Evolutionary conservation across 2,888 invertebrate species (phyloP).

Genomic region (Aethes cnicana): DNA sequence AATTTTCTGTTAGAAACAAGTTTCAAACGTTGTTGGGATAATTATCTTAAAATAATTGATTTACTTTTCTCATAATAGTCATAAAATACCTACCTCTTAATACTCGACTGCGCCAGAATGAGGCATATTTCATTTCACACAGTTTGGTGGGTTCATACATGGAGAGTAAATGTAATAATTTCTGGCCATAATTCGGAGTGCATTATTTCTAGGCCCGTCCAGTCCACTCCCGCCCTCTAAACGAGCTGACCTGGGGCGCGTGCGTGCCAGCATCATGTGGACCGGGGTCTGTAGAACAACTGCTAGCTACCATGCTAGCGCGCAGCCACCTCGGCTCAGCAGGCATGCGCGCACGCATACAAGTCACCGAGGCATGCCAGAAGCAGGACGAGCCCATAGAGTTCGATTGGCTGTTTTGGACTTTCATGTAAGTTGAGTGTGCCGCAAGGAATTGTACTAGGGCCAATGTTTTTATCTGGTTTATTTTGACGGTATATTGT

Average conservation of each 20-base stretch:
- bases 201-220: constrained; percentile 51
- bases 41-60: too few species aligned
- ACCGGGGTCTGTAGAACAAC: constrained; percentile 53
- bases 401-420: constrained; percentile 55
- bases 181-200: too few species aligned
- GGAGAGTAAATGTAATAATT: too few species aligned
- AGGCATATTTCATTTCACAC: too few species aligned
- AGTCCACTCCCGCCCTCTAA: constrained; percentile 54
- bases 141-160: too few species aligned
- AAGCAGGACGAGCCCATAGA: constrained; percentile 43
- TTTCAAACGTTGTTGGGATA: too few species aligned
- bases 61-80: too few species aligned
- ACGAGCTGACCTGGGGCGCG: constrained; percentile 78
- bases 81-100: too few species aligned
- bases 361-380: constrained; percentile 59
- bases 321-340: constrained; percentile 67
- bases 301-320: constrained; percentile 57
- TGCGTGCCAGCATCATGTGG: constrained; percentile 78
- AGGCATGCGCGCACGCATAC: constrained; percentile 57
- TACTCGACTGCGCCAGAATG: too few species aligned
- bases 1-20: too few species aligned
- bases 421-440: constrained; percentile 67
- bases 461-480: background rate
- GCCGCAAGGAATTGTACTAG: too few species aligned
- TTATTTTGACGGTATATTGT: too few species aligned